Evolutionary conservation across 2,888 invertebrate species (phyloP).

Genomic region (Selenia dentaria): DNA sequence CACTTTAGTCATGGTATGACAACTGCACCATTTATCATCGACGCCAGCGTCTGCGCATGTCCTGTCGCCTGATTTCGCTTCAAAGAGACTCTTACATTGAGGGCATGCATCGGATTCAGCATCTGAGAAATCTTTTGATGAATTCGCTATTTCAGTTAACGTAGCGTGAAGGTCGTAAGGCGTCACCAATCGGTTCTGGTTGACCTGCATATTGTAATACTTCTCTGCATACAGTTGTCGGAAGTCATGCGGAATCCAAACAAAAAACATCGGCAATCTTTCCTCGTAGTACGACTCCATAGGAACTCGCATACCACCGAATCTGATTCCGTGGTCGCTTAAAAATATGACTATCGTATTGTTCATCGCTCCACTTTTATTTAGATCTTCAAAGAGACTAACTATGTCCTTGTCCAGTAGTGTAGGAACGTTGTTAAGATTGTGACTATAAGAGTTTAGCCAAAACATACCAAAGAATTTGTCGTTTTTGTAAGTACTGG

Average conservation of each 20-base stretch:
- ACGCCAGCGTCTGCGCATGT: conserved; percentile 88
- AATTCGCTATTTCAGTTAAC: conserved; percentile 59
- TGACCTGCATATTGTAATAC: conserved; percentile 83
- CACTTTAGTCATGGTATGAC: conserved; percentile 70
- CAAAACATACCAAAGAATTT: conserved; percentile 90
- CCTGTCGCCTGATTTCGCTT: conserved; percentile 80
- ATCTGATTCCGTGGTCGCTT: conserved; percentile 91
- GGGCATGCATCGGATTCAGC: conserved; percentile 82
- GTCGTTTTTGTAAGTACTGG: conserved; percentile 82
- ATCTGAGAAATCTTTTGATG: conserved; percentile 76
- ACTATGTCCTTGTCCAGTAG: conserved; percentile 86
- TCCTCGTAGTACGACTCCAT: conserved; percentile 91
- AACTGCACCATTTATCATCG: conserved; percentile 90
- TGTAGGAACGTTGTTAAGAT: conserved; percentile 86
- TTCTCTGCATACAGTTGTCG: conserved; percentile 79
- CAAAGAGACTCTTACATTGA: conserved; percentile 86
- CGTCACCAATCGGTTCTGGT: conserved; percentile 88
- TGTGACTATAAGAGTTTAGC: conserved; percentile 90
- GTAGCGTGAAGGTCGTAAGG: conserved; percentile 91
- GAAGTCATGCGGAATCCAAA: conserved; percentile 87
- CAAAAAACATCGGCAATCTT: conserved; percentile 89
- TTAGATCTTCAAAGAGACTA: conserved; percentile 80
- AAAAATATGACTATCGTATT: conserved; percentile 88
- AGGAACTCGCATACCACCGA: conserved; percentile 87
- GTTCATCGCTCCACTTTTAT: conserved; percentile 80